These are phyloP conservation scores for Eugnorisma glareosa DNA, from an alignment of 2,888 invertebrate genomes.

Conservation along the genomic window DNA sequence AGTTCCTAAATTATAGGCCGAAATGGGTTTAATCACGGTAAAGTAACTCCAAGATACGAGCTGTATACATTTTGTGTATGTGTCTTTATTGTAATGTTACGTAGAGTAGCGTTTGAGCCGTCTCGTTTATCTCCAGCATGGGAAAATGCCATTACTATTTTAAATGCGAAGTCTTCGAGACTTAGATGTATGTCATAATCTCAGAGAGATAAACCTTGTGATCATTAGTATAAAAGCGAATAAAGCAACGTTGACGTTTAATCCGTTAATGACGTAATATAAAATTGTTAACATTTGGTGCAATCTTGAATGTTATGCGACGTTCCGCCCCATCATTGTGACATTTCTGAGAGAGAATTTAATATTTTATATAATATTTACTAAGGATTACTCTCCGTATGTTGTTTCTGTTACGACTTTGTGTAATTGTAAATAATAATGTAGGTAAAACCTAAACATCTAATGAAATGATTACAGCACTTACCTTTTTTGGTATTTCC, in stretches of 20 bases:
- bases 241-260: slow-evolving; percentile 34
- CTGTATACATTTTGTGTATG: slow-evolving; percentile 10
- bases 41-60: slow-evolving; percentile 36
- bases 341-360: slow-evolving; percentile 8
- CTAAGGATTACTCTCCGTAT: background rate
- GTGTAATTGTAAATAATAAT: slow-evolving; percentile 1
- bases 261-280: slow-evolving; percentile 32
- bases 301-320: slow-evolving; percentile 17
- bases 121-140: slow-evolving; percentile 13
- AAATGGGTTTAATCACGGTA: slow-evolving; percentile 64
- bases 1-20: slow-evolving; percentile 62
- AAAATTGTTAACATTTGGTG: slow-evolving; percentile 28
- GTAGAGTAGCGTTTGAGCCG: slow-evolving; percentile 2
- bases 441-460: background rate
- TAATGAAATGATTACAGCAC: background rate
- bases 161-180: slow-evolving; percentile 22
- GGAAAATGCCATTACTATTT: slow-evolving; percentile 35
- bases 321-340: slow-evolving; percentile 24
- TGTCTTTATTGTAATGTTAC: slow-evolving; percentile 18
- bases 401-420: background rate
- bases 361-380: slow-evolving; percentile 21
- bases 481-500: background rate
- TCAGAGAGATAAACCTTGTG: slow-evolving; percentile 39
- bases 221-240: slow-evolving; percentile 26
- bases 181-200: slow-evolving; percentile 28